Base-by-base conservation (phyloP, 2,888 invertebrate species). In the Megamerina dolium region DNA sequence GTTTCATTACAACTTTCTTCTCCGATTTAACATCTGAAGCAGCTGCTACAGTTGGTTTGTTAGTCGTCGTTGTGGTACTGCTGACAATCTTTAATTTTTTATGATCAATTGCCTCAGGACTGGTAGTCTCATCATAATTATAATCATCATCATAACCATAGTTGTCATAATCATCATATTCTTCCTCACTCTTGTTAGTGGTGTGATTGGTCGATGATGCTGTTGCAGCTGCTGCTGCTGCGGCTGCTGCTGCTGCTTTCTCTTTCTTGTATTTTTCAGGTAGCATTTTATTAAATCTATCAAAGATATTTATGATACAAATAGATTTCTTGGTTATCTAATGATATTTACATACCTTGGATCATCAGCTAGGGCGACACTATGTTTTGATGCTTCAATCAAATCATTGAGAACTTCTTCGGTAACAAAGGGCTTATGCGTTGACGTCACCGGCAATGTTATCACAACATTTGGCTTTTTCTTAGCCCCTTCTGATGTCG, bases 341-440 rank as follows among this genome's bases (percentile, higher is more conserved):
- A 34, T 43, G 42, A 32, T 36, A 13, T 29, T 9, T 29, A 43
- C 37, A 37, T 43, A 54, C 55, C 57, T 62, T 30, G 56, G 56
- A 54, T 64, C 63, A 41, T 59, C 56, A 27, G 61, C 58, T 41
- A 62, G 41, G 14, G 57, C 60, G 33, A 50, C 46, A 4, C 51
- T 66, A 29, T 68, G 63, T 47, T 68, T 68, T 18, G 68, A 57
- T n/a, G 66, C 69, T 52, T 66, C 66, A n/a, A 64, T 43, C 27
- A 66, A 53, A 45, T 64, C 64, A 35, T 58, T 54, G 3, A 58
- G 41, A 2, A 58, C 53, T 43, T 61, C 64, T 47, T 60, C 63
- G 33, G 56, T 63, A 10, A 65, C 49, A n/a, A n/a, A n/a, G 4
- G 56, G 51, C 27, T 56, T 58, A 29, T 58, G 58, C 1, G 55